These are phyloP conservation scores for Ceramica pisi DNA, from an alignment of 2,888 invertebrate genomes.

Conservation along the genomic window DNA sequence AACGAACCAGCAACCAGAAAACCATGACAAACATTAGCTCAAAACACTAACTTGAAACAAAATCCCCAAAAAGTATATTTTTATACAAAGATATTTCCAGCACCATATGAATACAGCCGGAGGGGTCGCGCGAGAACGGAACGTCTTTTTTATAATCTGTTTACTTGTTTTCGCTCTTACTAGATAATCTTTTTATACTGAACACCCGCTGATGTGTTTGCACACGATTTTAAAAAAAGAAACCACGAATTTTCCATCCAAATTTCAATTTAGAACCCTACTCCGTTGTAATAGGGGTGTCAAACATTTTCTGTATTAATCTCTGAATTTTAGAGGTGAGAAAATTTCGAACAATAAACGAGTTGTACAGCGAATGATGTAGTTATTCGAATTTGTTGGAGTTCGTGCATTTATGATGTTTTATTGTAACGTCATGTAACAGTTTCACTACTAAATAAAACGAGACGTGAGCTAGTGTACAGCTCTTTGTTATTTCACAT, in stretches of 20 bases:
- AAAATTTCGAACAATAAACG: slow-evolving; percentile 42
- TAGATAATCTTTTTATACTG: slow-evolving; percentile 86
- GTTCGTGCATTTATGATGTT: slow-evolving; percentile 48
- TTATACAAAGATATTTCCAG: slow-evolving; percentile 43
- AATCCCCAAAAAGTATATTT: slow-evolving; percentile 34
- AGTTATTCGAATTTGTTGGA: slow-evolving; percentile 40
- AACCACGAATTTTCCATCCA: slow-evolving; percentile 33
- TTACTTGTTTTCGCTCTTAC: slow-evolving; percentile 83
- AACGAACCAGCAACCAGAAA: slow-evolving; percentile 1
- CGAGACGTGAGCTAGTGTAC: slow-evolving; percentile 18
- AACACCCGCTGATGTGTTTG: slow-evolving; percentile 79
- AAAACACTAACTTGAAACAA: slow-evolving; percentile 29
- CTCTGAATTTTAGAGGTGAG: slow-evolving; percentile 39
- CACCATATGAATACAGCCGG: slow-evolving; percentile 74
- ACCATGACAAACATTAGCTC: slow-evolving; percentile 10
- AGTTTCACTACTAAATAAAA: slow-evolving; percentile 44
- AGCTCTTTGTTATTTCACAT: slow-evolving; percentile 19
- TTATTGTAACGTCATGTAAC: slow-evolving; percentile 43
- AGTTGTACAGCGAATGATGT: slow-evolving; percentile 29
- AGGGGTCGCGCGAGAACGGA: slow-evolving; percentile 75
- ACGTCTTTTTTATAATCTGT: slow-evolving; percentile 89
- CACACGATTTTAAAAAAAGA: slow-evolving; percentile 69
- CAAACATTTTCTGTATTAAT: slow-evolving; percentile 11
- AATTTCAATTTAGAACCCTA: slow-evolving; percentile 34
- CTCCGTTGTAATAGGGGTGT: slow-evolving; percentile 21